Percentiles rank a stretch among this genome's conserved stretches.
These are phyloP conservation scores for Polietes domitor DNA, from an alignment of 2,888 invertebrate species.

Conservation along the genomic window DNA sequence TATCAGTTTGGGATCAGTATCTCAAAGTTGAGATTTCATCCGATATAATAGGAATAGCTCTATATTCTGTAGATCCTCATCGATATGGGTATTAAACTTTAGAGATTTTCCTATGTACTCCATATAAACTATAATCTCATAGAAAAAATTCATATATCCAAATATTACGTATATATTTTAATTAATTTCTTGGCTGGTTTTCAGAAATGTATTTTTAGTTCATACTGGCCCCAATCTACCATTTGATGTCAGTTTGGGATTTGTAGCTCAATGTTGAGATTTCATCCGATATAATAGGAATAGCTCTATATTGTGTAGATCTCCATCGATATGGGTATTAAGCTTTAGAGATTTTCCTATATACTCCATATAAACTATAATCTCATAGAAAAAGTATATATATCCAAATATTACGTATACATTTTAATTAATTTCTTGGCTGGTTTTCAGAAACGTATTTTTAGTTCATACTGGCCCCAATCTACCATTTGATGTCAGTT, in stretches of 20 bases:
- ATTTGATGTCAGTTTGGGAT: not conserved
- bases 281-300: constrained; percentile 25
- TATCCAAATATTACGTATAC: too few species aligned
- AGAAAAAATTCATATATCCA: too few species aligned
- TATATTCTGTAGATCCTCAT: not conserved
- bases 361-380: not conserved
- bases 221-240: too few species aligned
- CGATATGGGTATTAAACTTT: constrained; percentile 24
- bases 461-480: too few species aligned
- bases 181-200: too few species aligned
- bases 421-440: too few species aligned
- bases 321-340: constrained; percentile 15
- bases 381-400: not conserved
- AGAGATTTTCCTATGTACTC: not conserved
- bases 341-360: not conserved
- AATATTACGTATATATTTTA: too few species aligned
- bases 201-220: too few species aligned
- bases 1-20: not conserved
- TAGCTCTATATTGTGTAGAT: not conserved
- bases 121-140: not conserved
- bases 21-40: not conserved
- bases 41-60: constrained; percentile 10
- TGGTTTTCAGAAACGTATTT: too few species aligned
- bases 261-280: not conserved
- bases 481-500: too few species aligned